phyloP scores from a whole-genome alignment of 2,888 invertebrate species.

The Chelonus formosanus region DNA sequence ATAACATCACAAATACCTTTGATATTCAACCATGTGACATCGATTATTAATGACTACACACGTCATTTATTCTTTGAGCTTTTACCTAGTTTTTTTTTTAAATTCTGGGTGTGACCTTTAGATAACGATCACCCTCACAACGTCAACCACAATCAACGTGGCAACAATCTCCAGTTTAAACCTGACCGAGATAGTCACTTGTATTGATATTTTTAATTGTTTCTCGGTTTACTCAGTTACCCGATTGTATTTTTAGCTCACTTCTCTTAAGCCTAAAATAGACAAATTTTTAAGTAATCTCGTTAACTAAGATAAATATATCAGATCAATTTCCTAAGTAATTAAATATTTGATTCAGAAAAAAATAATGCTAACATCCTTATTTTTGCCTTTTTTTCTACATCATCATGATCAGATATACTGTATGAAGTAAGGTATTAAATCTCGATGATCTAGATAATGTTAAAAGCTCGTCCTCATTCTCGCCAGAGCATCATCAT shows the following conservation, averaged over 20 bases:
- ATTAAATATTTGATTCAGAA: not conserved
- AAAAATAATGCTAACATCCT: not conserved
- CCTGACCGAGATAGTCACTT: conserved; percentile 14
- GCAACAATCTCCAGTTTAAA: conserved; percentile 27
- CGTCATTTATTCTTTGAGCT: not conserved
- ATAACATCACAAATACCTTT: not conserved
- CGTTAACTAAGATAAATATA: not conserved
- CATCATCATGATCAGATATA: conserved; percentile 2
- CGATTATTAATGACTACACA: conserved; percentile 3
- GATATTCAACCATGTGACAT: conserved; percentile 1
- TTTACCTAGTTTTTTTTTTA: conserved; percentile 8
- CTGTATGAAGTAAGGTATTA: not conserved
- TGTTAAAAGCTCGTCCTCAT: conserved; percentile 32
- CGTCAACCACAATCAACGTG: conserved; percentile 12
- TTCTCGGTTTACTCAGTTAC: conserved; percentile 3
- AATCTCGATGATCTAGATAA: conserved; percentile 18
- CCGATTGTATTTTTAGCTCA: not conserved
- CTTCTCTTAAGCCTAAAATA: too few species aligned
- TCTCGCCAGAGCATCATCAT: conserved; percentile 35
- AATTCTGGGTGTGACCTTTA: conserved; percentile 21
- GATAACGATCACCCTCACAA: conserved; percentile 20
- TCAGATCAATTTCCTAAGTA: not conserved
- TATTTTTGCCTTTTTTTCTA: not conserved
- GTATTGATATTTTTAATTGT: conserved; percentile 20
- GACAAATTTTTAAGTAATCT: too few species aligned